These are phyloP conservation scores for Bolinopsis microptera DNA, from an alignment of 37 sponge, comb jelly and placozoan species.

Conservation along the genomic window DNA sequence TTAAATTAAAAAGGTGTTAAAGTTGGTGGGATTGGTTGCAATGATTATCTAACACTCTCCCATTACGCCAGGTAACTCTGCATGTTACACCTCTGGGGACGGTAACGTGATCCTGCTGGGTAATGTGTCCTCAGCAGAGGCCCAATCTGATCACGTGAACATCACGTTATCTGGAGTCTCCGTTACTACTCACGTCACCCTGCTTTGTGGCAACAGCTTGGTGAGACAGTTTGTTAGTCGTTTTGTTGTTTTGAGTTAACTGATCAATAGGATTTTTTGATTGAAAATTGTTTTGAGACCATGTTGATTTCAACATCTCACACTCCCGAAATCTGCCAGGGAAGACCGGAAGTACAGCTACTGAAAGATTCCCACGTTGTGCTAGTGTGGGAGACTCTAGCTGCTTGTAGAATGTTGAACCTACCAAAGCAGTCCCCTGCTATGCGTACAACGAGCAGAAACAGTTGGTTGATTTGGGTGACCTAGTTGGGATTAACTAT, in stretches of 20 bases:
- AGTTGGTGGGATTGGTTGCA: too few relatives aligned
- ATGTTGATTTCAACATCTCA: neutral
- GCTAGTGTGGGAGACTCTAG: neutral
- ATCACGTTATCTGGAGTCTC: neutral
- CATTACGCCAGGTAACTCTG: constrained; percentile 9
- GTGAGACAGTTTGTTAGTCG: too few relatives aligned
- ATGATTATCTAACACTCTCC: too few relatives aligned
- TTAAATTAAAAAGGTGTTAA: too few relatives aligned
- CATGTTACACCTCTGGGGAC: neutral
- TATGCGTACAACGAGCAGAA: neutral
- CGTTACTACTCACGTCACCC: constrained; percentile 22
- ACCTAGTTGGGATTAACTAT: neutral
- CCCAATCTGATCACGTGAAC: neutral
- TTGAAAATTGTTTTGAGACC: neutral
- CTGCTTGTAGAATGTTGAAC: neutral
- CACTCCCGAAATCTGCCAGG: neutral
- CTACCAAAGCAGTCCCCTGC: neutral
- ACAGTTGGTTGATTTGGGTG: constrained; percentile 19
- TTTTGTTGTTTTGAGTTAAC: too few relatives aligned
- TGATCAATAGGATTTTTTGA: too few relatives aligned
- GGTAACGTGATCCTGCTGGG: constrained; percentile 9
- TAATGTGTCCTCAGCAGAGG: neutral
- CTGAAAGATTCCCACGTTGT: neutral
- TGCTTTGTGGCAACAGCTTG: constrained; percentile 38
- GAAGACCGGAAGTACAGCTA: constrained; percentile 31